Conservation (phyloP, 2,888 invertebrate genomes). For the Chymomyza caudatula region DNA sequence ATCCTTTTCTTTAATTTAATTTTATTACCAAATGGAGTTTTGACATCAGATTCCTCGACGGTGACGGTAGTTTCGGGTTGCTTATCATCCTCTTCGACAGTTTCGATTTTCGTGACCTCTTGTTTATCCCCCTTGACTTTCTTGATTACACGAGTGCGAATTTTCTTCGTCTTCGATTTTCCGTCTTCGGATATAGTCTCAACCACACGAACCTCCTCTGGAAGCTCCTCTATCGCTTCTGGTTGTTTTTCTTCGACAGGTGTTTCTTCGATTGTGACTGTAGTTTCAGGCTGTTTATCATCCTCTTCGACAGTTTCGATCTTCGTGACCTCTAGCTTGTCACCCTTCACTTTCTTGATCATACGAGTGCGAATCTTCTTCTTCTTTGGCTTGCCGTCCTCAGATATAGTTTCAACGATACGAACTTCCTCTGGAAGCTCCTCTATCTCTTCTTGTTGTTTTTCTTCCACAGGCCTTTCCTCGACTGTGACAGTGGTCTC, state of each 20-base stretch:
- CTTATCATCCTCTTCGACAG: slow-evolving; percentile 73
- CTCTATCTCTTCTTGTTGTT: neutral
- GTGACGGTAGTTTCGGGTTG: slow-evolving; percentile 68
- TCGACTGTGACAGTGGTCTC: slow-evolving; percentile 20
- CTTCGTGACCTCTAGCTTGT: neutral
- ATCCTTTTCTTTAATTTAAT: slow-evolving; percentile 61
- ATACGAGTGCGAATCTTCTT: neutral
- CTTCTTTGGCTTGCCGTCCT: neutral
- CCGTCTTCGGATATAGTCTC: slow-evolving; percentile 44
- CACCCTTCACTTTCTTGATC: neutral
- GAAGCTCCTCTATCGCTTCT: slow-evolving; percentile 74
- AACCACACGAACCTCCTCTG: slow-evolving; percentile 55
- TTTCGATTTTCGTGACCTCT: slow-evolving; percentile 70
- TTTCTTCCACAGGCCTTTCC: neutral
- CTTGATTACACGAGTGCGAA: slow-evolving; percentile 70
- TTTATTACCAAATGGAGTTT: slow-evolving; percentile 32
- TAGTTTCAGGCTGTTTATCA: neutral
- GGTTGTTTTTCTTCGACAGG: slow-evolving; percentile 22
- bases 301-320: neutral
- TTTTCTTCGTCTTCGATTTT: slow-evolving; percentile 48
- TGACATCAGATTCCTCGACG: slow-evolving; percentile 39
- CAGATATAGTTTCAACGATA: neutral
- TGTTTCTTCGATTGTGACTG: neutral
- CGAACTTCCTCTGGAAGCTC: neutral
- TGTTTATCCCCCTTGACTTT: slow-evolving; percentile 60